Evolutionary conservation across 1,140 invertebrate genomes (phyloP).

Genomic region (Caenorhabditis tropicalis): DNA sequence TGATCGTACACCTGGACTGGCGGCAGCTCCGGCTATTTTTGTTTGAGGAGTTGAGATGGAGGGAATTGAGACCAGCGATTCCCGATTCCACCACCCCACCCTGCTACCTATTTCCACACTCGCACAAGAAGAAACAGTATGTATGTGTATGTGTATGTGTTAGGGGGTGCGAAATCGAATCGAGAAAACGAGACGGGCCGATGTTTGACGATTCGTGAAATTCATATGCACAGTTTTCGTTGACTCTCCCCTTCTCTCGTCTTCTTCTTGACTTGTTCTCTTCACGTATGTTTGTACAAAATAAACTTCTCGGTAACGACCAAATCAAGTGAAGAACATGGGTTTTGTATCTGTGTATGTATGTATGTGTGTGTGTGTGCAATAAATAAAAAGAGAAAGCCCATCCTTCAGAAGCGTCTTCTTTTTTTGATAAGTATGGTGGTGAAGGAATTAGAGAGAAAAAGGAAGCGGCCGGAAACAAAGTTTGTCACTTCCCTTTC

Average conservation of each 20-base stretch:
- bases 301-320: constrained; percentile 44
- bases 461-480: not conserved
- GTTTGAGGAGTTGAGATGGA: constrained; percentile 45
- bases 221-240: constrained; percentile 45
- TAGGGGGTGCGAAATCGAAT: not conserved
- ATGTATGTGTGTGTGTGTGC: constrained; percentile 16
- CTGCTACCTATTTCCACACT: not conserved
- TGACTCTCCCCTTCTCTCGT: not conserved
- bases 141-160: constrained; percentile 32
- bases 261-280: not conserved
- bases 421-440: constrained; percentile 6
- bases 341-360: not conserved
- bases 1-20: not conserved
- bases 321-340: constrained; percentile 37
- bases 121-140: constrained; percentile 38
- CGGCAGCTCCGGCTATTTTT: constrained; percentile 39
- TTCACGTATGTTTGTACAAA: constrained; percentile 27
- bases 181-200: constrained; percentile 16
- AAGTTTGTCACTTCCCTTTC: not conserved
- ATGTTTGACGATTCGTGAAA: constrained; percentile 40
- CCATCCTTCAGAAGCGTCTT: not conserved
- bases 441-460: not conserved
- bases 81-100: not conserved
- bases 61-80: constrained; percentile 16
- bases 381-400: constrained; percentile 10